Evolutionary conservation across 2,888 invertebrate genomes (phyloP), one percentile per base, ranked within the genome.

Genomic region (Noctua fimbriata): DNA sequence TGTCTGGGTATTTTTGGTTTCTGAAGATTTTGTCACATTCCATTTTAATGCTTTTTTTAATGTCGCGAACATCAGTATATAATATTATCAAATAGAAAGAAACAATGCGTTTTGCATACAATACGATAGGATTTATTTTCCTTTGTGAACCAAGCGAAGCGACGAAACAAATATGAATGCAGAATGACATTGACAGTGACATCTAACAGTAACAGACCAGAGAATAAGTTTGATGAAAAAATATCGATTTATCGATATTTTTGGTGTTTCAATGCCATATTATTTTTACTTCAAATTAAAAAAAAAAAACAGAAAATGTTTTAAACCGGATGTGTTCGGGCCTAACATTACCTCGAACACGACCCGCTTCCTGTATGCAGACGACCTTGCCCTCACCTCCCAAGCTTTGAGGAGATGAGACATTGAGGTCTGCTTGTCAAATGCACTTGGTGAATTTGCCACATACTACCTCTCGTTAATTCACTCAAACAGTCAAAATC

Each of bases 31-130:
- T 60, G 82, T 80, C 28, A 89, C 84, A 85, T 91, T 91, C 94
- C 95, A 94, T 94, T 94, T 95, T 69, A 95, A 90, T 75, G 92
- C 82, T 76, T 92, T 94, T 90, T 92, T 95, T 60, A 96, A 76
- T 76, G 92, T 92, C 58, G 92, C 89, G 76, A 96, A 90, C 96
- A 96, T 96, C 81, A 80, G 81, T 86, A 69, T 14, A 36, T 14
- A 65, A 49, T 73, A 41, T 58, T 72, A 55, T 47, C 18, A 82
- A 70, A 28, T 36, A 18, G 16, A 52, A n/a, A 36, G 18, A 49
- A 58, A 49, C 3, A 58, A 55, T 63, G 36, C 36, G 52, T 71
- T 60, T 81, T 36, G 58, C 32, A 70, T 28, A 24, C 24, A 58
- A 55, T 69, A 36, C 32, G 67, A 52, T 49, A 76, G 32, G 47